Conservation (phyloP, 1,140 invertebrate species). For the Pseudoatta argentina region DNA sequence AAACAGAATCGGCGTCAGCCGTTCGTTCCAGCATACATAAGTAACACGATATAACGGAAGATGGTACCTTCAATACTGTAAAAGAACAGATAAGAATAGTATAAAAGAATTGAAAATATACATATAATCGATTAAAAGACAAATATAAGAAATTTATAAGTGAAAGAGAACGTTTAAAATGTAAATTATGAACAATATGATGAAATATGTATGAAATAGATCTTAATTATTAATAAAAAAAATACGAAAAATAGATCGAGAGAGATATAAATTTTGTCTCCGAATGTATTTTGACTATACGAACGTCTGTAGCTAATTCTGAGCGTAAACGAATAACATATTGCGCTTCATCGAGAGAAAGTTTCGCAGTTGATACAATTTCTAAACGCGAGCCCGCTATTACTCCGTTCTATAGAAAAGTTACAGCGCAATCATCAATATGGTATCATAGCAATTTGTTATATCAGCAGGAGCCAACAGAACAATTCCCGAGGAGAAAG, state of each 20-base stretch:
- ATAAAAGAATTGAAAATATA: not conserved
- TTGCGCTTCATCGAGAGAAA: conserved; percentile 9
- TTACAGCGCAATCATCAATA: conserved; percentile 44
- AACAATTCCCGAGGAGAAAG: conserved; percentile 72
- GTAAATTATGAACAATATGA: not conserved
- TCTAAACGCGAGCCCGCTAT: conserved; percentile 38
- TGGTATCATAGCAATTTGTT: conserved; percentile 41
- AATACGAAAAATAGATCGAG: not conserved
- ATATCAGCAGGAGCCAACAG: conserved; percentile 73
- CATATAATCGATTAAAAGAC: not conserved
- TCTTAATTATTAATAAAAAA: not conserved
- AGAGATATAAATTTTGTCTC: not conserved
- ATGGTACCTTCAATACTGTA: not conserved
- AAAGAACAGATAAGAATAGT: not conserved
- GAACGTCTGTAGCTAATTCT: not conserved
- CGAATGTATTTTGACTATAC: not conserved
- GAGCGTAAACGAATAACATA: conserved; percentile 1
- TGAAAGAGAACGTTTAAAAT: not conserved
- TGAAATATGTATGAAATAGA: not conserved
- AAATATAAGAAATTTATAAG: not conserved
- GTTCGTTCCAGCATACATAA: not conserved
- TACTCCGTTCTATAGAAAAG: conserved; percentile 42
- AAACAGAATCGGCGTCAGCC: not conserved
- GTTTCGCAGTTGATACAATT: conserved; percentile 19
- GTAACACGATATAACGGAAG: not conserved